Base-by-base conservation (phyloP, 2,113 vertebrate species). In the Lanius ludovicianus region DNA sequence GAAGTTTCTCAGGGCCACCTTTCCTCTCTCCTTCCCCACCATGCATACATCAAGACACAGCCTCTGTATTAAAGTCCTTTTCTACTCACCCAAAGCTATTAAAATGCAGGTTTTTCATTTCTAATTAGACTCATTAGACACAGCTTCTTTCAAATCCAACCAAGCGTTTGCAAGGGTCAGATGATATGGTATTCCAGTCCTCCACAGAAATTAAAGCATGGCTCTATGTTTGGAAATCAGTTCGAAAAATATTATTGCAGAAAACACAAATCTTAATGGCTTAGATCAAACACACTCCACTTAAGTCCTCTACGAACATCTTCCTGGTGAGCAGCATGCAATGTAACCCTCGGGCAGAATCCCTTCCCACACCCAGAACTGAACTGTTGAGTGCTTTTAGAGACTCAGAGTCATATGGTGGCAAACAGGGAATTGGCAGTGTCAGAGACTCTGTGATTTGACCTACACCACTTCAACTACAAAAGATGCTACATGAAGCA, bases 81-180 rank as follows among this genome's bases (percentile, higher is more conserved):
- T 52, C 42, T 67, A 49, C 12, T 82, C 30, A 68, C 15, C 5
- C 3, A 5, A 81, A 89, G n/a, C 44, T 52, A 80, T 21, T 67
- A 86, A 92, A 90, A 63, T 21, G 10, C 7, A 70, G 18, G 19
- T 20, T 86, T 81, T 79, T 12, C 0, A 56, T 87, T 90, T 71
- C 44, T 65, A 84, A 76, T 89, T 81, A 84, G 69, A 55, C 28
- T 84, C 52, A 68, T 60, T 91, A 89, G 73, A 78, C 47, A 87
- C 47, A 92, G 28, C 73, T 91, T 87, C 57, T 78, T 91, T 69
- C 53, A 90, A 67, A 93, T 5, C 9, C 1, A 10, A 11, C 75
- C 23, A 67, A 67, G 52, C 69, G 89, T 70, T 86, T 70, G 33
- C 25, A 93, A 84, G 35, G 44, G 84, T 71, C 37, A 82, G 47